Percentiles rank a stretch among this genome's conserved stretches.
Conservation (phyloP, 2,797 vertebrate genomes). For the Pseudochaenichthys georgianus region DNA sequence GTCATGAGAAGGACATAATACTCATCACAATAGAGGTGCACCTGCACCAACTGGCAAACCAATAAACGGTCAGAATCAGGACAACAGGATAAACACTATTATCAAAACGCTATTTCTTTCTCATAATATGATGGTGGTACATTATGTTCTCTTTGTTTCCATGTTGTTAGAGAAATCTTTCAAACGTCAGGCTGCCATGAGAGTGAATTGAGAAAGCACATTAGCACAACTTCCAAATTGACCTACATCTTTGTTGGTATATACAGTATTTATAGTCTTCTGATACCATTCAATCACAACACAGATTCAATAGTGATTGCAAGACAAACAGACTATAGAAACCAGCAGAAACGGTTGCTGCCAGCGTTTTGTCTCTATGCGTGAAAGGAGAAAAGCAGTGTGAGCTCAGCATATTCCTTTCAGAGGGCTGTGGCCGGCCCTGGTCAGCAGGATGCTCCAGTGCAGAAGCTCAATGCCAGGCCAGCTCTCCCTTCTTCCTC, state of each 20-base stretch:
- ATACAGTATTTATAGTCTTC: background rate
- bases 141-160: background rate
- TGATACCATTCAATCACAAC: background rate
- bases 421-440: conserved; percentile 62
- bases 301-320: conserved; percentile 51
- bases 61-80: conserved; percentile 43
- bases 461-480: conserved; percentile 81
- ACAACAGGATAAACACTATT: conserved; percentile 10
- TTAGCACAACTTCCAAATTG: background rate
- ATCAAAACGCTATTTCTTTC: background rate
- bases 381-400: conserved; percentile 76
- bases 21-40: conserved; percentile 69
- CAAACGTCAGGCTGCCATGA: background rate
- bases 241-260: background rate
- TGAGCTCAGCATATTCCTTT: conserved; percentile 86
- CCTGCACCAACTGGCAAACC: conserved; percentile 54
- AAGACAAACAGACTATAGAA: conserved; percentile 80
- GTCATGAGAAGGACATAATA: conserved; percentile 64
- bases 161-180: background rate
- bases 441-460: conserved; percentile 81
- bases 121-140: background rate
- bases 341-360: conserved; percentile 80
- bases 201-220: background rate
- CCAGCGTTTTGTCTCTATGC: conserved; percentile 78
- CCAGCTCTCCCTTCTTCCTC: conserved; percentile 72